Evolutionary conservation across 2,888 invertebrate species (phyloP).

Genomic region (Dioctria rufipes): DNA sequence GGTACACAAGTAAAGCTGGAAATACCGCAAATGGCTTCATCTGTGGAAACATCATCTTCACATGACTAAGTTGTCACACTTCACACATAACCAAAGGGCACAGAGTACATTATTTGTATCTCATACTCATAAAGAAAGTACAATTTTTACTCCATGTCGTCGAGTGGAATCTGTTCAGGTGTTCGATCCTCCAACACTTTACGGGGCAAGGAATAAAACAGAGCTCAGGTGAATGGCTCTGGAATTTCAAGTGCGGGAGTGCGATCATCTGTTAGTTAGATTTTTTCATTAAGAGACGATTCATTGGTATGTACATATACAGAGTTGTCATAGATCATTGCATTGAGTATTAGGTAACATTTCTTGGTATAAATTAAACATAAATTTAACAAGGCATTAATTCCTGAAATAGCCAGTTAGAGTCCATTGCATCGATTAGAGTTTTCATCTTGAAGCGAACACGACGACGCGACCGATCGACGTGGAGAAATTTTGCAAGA

Average conservation of each 20-base stretch:
- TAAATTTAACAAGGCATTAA: conserved; percentile 50
- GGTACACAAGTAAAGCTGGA: too few species aligned
- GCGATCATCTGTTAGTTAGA: conserved; percentile 8
- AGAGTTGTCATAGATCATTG: conserved; percentile 30
- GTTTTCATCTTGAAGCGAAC: neutral
- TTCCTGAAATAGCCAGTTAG: conserved; percentile 35
- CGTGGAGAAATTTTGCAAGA: conserved; percentile 52
- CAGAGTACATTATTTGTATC: neutral
- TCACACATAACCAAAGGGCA: neutral
- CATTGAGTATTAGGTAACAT: conserved; percentile 45
- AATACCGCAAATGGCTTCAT: neutral
- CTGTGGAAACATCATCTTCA: neutral
- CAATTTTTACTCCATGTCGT: neutral
- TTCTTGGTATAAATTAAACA: conserved; percentile 47
- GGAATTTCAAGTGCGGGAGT: conserved; percentile 9
- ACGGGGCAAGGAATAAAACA: neutral
- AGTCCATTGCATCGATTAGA: neutral
- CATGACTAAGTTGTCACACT: neutral
- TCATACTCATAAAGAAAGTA: conserved; percentile 16
- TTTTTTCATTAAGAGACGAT: conserved; percentile 6
- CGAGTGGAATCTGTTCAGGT: conserved; percentile 19
- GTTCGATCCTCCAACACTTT: neutral
- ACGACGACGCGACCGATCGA: conserved; percentile 4
- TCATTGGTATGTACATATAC: conserved; percentile 28
- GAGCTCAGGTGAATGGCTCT: conserved; percentile 35